Evolutionary conservation across 2,113 vertebrate genomes (phyloP).

Genomic region (Willisornis vidua): DNA sequence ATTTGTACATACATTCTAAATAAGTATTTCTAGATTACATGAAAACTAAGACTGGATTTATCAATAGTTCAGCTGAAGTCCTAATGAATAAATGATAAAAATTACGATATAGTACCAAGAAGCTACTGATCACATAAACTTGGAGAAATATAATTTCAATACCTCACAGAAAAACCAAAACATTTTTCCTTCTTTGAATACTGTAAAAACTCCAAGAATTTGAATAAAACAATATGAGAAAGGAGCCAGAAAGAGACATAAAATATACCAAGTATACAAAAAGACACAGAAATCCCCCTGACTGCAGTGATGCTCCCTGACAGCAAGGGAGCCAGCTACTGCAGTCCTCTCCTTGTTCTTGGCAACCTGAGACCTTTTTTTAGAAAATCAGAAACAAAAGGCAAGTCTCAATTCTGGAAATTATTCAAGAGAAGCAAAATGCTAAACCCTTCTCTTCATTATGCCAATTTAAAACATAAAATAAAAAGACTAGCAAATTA

Average conservation of each 20-base stretch:
- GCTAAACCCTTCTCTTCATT: neutral
- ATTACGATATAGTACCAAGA: neutral
- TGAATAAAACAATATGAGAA: neutral
- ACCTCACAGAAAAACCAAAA: neutral
- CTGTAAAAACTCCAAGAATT: neutral
- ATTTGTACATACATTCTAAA: neutral
- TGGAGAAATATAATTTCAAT: neutral
- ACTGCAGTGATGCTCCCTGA: conserved; percentile 41
- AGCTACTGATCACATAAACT: neutral
- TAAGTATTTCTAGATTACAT: neutral
- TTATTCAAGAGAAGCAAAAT: neutral
- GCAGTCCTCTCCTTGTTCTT: conserved; percentile 25
- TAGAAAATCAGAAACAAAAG: neutral
- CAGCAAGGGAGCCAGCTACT: neutral
- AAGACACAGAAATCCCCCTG: neutral
- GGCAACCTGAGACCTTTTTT: neutral
- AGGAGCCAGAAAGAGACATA: neutral
- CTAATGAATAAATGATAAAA: neutral
- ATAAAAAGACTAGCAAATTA: neutral
- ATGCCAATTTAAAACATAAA: neutral
- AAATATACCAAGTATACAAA: neutral
- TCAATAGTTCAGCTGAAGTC: neutral
- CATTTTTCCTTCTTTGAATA: neutral
- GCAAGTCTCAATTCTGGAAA: neutral
- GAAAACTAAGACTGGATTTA: neutral